Base-by-base conservation (phyloP, 2,113 vertebrate genomes). In the Salminus brasiliensis region DNA sequence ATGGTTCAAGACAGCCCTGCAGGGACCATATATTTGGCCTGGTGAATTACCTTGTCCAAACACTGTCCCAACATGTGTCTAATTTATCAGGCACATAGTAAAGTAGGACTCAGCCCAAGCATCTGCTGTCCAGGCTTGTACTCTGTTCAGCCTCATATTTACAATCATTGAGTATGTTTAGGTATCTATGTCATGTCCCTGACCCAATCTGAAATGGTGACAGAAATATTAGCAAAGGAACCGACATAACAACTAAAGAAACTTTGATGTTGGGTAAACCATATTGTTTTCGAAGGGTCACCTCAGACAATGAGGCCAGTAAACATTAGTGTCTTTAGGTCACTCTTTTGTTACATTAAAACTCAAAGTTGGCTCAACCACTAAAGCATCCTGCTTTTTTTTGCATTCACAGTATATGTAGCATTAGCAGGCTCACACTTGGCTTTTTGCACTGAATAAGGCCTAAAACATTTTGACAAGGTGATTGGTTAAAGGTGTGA, bases 401-500 rank as follows among this genome's bases (percentile, higher is more conserved):
- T 25, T 49, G 49, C 21, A 29, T 30, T 12, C 23, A 49, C 18
- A n/a, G n/a, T 72, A 25, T 21, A 39, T 62, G 45, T 62, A 30
- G 32, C 8, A 29, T 12, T 25, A n/a, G 12, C 5, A 67, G 6
- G 16, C 23, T 30, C 7, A 55, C 72, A 62, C 12, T 43, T 53
- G 23, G 32, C 27, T 9, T 36, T 36, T 3, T 52, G 36, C 7
- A 32, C 16, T 34, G 6, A 15, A 57, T 52, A 45, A 27, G 62
- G 39, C 39, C 8, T 63, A 78, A 77, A 72, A n/a, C 23, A 65
- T 69, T 68, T 74, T 39, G 53, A 71, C 74, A 39, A 66, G 70
- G 43, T 70, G 76, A 59, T 74, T 74, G 70, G 62, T 83, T 81
- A 84, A 83, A 84, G 23, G 36, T 85, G 83, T 74, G 74, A 89